Percentiles rank a stretch among this genome's conserved stretches.
Conservation (phyloP, 2,888 invertebrate species). For the Plebejus melissa region DNA sequence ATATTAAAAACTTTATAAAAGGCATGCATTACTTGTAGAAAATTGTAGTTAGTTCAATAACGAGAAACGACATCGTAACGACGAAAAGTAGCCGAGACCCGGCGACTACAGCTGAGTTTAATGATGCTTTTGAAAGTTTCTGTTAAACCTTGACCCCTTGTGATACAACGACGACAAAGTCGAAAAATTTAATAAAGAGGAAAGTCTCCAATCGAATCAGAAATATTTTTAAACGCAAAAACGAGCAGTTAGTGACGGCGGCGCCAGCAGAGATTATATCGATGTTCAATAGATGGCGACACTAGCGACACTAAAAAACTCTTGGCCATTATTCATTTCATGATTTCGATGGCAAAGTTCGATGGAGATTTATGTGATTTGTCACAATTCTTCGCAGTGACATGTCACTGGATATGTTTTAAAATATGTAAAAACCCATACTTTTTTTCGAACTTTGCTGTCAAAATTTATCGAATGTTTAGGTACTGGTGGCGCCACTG, state of each 20-base stretch:
- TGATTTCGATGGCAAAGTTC: not conserved
- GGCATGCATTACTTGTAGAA: slow-evolving; percentile 1
- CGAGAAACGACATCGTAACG: not conserved
- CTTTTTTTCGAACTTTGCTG: not conserved
- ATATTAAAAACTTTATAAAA: slow-evolving; percentile 16
- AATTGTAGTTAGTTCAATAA: not conserved
- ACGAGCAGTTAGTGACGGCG: not conserved
- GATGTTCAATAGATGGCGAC: not conserved
- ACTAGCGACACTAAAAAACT: not conserved
- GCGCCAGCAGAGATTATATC: not conserved
- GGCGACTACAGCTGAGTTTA: not conserved
- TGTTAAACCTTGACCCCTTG: not conserved
- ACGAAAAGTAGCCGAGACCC: not conserved
- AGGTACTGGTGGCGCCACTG: not conserved
- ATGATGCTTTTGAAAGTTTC: not conserved
- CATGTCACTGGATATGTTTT: not conserved
- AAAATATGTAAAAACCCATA: not conserved
- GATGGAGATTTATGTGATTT: not conserved
- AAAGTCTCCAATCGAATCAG: not conserved
- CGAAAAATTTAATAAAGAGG: not conserved
- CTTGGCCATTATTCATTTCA: not conserved
- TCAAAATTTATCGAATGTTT: not conserved
- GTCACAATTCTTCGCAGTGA: not conserved
- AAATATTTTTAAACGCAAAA: not conserved
- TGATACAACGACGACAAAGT: not conserved